Conservation (phyloP, 2,113 vertebrate species). For the Leucopsar rothschildi region DNA sequence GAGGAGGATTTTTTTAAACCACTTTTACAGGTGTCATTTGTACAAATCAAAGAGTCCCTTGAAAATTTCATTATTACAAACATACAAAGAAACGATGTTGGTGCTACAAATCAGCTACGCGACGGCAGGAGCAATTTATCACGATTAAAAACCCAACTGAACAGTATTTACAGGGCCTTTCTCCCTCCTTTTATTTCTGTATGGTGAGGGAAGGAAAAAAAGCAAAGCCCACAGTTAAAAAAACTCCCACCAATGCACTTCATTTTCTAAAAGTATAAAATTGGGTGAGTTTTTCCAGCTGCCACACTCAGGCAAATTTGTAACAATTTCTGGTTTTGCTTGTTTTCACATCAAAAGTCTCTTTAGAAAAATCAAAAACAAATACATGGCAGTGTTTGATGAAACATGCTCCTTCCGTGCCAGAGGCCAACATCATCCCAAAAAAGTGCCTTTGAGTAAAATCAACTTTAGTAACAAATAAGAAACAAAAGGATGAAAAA, state of each 20-base stretch:
- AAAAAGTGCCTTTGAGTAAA: constrained; percentile 66
- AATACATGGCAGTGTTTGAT: background rate
- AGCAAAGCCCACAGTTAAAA: constrained; percentile 58
- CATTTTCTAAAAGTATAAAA: constrained; percentile 72
- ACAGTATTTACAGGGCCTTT: constrained; percentile 37
- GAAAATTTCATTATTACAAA: constrained; percentile 77
- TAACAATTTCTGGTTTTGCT: background rate
- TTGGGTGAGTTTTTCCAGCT: constrained; percentile 42
- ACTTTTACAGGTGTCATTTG: constrained; percentile 71
- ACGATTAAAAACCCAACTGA: constrained; percentile 48
- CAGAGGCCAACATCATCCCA: constrained; percentile 49
- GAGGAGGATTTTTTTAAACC: constrained; percentile 55
- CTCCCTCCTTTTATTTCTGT: constrained; percentile 41
- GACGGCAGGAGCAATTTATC: constrained; percentile 60
- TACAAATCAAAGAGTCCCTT: constrained; percentile 76
- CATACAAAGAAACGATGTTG: constrained; percentile 73
- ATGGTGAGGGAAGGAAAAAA: constrained; percentile 4
- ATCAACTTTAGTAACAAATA: background rate
- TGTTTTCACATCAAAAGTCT: constrained; percentile 26
- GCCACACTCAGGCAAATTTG: constrained; percentile 19
- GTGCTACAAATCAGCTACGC: constrained; percentile 73
- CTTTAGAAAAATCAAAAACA: background rate
- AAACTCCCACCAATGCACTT: background rate
- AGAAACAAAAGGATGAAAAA: background rate
- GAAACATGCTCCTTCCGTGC: constrained; percentile 7